phyloP scores from a whole-genome alignment of 2,797 vertebrate species.

The Dryobates pubescens region DNA sequence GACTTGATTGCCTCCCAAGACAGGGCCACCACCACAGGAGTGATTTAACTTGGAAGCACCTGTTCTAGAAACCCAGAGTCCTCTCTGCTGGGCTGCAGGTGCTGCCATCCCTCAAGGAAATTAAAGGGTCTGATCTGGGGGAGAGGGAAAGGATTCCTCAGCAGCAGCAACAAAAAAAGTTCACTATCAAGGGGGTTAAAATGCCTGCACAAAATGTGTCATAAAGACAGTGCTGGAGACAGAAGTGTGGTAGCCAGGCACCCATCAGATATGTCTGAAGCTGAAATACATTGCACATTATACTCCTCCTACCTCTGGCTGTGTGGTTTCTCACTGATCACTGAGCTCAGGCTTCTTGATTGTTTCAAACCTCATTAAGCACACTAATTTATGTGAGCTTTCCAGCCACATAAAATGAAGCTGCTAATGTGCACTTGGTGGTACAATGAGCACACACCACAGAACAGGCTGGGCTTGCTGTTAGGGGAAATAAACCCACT shows the following conservation, averaged over 20 bases:
- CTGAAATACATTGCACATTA: background rate
- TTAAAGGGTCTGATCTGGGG: background rate
- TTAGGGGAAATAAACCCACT: slow-evolving; percentile 14
- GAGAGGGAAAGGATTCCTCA: background rate
- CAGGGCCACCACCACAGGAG: background rate
- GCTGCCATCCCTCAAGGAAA: background rate
- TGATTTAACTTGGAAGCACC: background rate
- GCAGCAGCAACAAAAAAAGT: background rate
- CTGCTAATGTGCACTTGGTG: background rate
- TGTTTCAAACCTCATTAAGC: slow-evolving; percentile 37
- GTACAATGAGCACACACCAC: background rate
- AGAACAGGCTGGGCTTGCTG: background rate
- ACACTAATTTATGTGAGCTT: background rate
- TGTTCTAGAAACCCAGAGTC: background rate
- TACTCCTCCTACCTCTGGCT: slow-evolving; percentile 15
- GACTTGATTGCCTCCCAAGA: background rate
- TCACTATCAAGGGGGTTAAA: background rate
- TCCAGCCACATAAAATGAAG: slow-evolving; percentile 22
- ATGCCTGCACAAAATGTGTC: background rate
- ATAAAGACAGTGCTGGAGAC: background rate
- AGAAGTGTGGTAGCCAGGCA: background rate
- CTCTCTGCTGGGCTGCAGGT: background rate
- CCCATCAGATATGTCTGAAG: background rate
- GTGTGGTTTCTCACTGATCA: background rate
- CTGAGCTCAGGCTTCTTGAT: background rate